Evolutionary conservation across 2,113 vertebrate species (phyloP).

Genomic region (Pontoporia blainvillei): DNA sequence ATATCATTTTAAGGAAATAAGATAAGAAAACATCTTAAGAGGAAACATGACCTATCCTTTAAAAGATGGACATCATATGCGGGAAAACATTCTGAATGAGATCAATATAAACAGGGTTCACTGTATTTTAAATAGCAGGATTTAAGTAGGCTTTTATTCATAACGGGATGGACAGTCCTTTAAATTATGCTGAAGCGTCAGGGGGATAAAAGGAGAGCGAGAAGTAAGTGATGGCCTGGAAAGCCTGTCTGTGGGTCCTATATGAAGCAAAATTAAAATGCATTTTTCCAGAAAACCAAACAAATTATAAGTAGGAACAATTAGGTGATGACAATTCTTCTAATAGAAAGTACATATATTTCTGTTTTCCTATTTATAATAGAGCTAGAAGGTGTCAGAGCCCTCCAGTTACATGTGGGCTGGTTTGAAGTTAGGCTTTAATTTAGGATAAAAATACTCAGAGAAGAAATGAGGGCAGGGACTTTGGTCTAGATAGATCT

Average conservation of each 20-base stretch:
- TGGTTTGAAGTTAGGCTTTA: conserved; percentile 16
- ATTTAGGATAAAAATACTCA: conserved; percentile 39
- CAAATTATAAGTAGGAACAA: conserved; percentile 61
- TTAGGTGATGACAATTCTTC: conserved; percentile 39
- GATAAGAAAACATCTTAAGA: conserved; percentile 76
- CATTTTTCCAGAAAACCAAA: conserved; percentile 68
- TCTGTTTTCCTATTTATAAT: conserved; percentile 37
- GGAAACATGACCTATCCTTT: conserved; percentile 75
- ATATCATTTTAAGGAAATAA: conserved; percentile 77
- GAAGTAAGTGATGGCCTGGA: not conserved
- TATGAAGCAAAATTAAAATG: conserved; percentile 57
- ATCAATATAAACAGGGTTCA: conserved; percentile 76
- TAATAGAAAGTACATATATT: not conserved
- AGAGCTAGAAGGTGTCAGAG: not conserved
- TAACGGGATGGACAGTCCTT: conserved; percentile 52
- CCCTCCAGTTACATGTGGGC: not conserved
- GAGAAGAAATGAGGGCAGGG: not conserved
- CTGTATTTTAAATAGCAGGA: conserved; percentile 74
- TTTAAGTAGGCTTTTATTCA: conserved; percentile 76
- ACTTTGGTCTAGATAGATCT: not conserved
- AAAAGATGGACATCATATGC: conserved; percentile 72
- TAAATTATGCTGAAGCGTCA: conserved; percentile 58
- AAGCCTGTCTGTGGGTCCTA: conserved; percentile 32
- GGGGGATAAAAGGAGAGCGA: not conserved
- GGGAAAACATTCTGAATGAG: conserved; percentile 73